phyloP scores from a whole-genome alignment of 2,113 vertebrate genomes.

The Mellivora capensis region DNA sequence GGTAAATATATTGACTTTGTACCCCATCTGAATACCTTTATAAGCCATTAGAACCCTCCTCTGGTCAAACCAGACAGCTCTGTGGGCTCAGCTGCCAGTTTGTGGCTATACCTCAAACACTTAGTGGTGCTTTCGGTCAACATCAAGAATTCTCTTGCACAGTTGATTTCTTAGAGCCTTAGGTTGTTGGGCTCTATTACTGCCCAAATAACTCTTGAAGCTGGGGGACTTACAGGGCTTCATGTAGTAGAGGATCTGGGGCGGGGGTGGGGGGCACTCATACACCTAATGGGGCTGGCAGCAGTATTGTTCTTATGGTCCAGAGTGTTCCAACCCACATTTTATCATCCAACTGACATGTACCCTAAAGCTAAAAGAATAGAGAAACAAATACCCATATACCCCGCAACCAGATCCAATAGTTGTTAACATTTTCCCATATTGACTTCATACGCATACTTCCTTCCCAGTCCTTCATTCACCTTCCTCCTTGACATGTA shows the following conservation, averaged over 20 bases:
- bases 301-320: not conserved
- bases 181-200: not conserved
- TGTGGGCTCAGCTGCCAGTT: not conserved
- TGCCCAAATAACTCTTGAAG: not conserved
- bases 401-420: not conserved
- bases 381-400: not conserved
- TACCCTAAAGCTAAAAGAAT: not conserved
- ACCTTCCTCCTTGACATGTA: not conserved
- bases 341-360: not conserved
- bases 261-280: too few species aligned
- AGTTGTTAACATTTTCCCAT: not conserved
- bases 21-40: not conserved
- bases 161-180: not conserved
- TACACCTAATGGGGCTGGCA: not conserved
- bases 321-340: not conserved
- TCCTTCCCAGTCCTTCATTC: not conserved
- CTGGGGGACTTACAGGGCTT: not conserved
- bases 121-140: not conserved
- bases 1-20: not conserved
- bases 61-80: not conserved
- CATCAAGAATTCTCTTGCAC: not conserved
- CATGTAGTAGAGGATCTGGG: not conserved
- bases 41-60: not conserved
- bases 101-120: not conserved
- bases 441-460: not conserved